Conservation (phyloP, 2,888 invertebrate species). For the Stegana nigrithorax region DNA sequence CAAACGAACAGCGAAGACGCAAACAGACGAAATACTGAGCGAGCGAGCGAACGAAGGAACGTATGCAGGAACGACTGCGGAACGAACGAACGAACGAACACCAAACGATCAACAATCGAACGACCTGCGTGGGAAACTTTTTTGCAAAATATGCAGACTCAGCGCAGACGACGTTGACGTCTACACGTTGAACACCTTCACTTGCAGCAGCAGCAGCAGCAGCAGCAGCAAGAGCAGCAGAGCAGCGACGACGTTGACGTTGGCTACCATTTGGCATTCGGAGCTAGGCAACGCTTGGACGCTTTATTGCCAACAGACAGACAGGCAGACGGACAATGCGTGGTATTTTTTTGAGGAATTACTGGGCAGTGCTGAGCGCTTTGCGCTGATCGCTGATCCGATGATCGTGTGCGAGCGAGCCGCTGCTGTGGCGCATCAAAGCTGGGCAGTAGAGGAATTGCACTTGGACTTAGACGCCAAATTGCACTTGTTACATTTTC, state of each 20-base stretch:
- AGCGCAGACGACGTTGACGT: constrained; percentile 17
- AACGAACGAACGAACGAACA: constrained; percentile 10
- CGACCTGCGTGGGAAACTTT: constrained; percentile 64
- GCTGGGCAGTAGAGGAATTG: too few relatives aligned
- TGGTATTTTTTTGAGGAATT: constrained; percentile 16
- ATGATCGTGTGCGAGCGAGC: background rate
- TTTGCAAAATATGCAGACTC: constrained; percentile 57
- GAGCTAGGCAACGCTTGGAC: too few relatives aligned
- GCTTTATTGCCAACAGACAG: too few relatives aligned
- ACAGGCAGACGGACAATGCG: too few relatives aligned
- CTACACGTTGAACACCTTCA: constrained; percentile 2
- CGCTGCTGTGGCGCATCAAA: too few relatives aligned
- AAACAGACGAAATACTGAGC: constrained; percentile 18
- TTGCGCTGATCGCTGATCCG: background rate
- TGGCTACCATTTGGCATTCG: background rate
- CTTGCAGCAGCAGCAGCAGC: background rate
- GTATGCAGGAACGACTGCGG: too few relatives aligned
- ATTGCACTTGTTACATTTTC: constrained; percentile 14
- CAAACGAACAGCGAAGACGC: constrained; percentile 3
- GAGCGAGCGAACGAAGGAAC: too few relatives aligned
- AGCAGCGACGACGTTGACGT: background rate
- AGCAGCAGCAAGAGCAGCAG: background rate
- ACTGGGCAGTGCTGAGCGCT: background rate
- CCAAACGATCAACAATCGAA: constrained; percentile 33
- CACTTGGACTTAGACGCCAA: too few relatives aligned